Base-by-base conservation (phyloP, 2,888 invertebrate species). In the Apodemia mormo region DNA sequence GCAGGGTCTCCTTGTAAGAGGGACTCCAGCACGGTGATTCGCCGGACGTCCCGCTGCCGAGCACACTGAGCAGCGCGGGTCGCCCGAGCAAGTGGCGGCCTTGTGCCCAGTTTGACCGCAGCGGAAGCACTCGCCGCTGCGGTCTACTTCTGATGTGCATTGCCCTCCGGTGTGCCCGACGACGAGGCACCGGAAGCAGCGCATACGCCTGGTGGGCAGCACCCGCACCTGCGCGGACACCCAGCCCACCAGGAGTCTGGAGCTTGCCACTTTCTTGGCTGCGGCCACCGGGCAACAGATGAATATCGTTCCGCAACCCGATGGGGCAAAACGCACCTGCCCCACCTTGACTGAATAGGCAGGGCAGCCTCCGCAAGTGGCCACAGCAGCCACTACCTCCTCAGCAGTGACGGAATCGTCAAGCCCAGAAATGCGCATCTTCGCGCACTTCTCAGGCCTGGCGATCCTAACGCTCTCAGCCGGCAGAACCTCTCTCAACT, bases 81-180 rank as follows among this genome's bases (percentile, higher is more conserved):
- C n/a, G 0, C 45, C 66, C 0, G 67, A 37, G 29, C 73, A 73
- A 1, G 2, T 10, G 2, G 37, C 45, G 2, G 70, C 67, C 40
- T 68, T 66, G n/a, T 73, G 70, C 1, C 71, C 71, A 1, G 82
- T 76, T 65, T 54, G 68, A 80, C 7, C 67, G 73, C 69, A 74
- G 12, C 73, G 70, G 65, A 69, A 72, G 65, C 71, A 73, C 0
- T 43, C 29, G 5, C 14, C 33, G 37, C 70, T 69, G n/a, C 73
- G 70, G 29, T 72, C 73, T 0, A 30, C 56, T 5, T 66, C 64
- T 0, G 67, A 10, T 0, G 65, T 43, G 66, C 74, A 76, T 12
- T 64, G 45, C 22, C 43, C 65, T 1, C 74, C 45, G 0, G 71
- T 69, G 29, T 77, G 74, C 0, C 74, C 75, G 66, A 1, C 22